Evolutionary conservation across 2,797 vertebrate genomes (phyloP).

Genomic region (Zonotrichia albicollis): DNA sequence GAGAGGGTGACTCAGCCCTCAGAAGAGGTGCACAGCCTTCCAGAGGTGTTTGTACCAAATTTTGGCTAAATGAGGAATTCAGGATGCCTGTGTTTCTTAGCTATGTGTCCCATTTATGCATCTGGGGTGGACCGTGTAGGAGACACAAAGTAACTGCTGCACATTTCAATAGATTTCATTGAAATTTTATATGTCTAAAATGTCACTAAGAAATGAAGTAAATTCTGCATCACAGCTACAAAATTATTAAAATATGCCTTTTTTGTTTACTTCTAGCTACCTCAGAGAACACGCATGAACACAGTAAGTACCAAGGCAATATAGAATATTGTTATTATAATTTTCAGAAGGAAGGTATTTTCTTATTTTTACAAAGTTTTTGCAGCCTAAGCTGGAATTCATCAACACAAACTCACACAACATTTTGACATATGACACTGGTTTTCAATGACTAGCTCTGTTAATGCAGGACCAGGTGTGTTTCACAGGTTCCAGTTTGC

Average conservation of each 20-base stretch:
- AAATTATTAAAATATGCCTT: neutral
- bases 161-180: neutral
- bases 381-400: neutral
- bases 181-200: neutral
- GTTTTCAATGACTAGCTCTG: fast-evolving
- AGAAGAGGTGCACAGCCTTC: neutral
- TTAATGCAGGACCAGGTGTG: neutral
- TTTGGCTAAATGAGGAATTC: neutral
- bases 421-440: neutral
- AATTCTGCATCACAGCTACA: neutral
- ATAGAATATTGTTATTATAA: neutral
- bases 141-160: neutral
- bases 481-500: neutral
- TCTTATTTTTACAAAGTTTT: neutral
- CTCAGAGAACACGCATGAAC: conserved; percentile 7
- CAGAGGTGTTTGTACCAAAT: neutral
- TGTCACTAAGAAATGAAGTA: neutral
- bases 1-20: neutral
- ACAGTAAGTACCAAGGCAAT: conserved; percentile 38
- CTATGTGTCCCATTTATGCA: neutral
- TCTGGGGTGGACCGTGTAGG: neutral
- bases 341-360: neutral
- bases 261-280: conserved; percentile 49
- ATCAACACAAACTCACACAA: neutral
- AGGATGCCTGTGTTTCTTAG: neutral